phyloP scores from a whole-genome alignment of 2,888 invertebrate genomes.

The Plagodis dolabraria region DNA sequence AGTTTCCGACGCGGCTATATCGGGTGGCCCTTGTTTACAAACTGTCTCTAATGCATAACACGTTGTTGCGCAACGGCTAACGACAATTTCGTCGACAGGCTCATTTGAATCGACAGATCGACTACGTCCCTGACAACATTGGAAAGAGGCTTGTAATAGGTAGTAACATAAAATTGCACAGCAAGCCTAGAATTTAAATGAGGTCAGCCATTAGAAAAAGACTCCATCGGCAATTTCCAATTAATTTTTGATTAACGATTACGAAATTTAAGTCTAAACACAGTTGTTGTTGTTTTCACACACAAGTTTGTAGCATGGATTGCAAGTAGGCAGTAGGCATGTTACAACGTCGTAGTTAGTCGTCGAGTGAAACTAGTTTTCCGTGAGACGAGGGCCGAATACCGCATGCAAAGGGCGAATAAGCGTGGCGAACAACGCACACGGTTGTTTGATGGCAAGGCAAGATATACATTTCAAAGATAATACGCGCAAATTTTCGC shows the following conservation, averaged over 20 bases:
- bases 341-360: constrained; percentile 35
- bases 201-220: constrained; percentile 23
- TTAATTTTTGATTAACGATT: background rate
- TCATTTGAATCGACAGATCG: constrained; percentile 21
- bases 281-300: constrained; percentile 16
- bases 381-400: constrained; percentile 56
- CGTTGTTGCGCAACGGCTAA: constrained; percentile 42
- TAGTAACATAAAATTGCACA: constrained; percentile 12
- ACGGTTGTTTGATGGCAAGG: constrained; percentile 11
- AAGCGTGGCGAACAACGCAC: constrained; percentile 14
- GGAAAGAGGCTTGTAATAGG: constrained; percentile 6
- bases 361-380: constrained; percentile 59
- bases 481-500: no score
- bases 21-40: constrained; percentile 54
- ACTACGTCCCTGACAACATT: constrained; percentile 4
- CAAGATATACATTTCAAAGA: background rate
- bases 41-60: constrained; percentile 38
- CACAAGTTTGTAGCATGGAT: constrained; percentile 2
- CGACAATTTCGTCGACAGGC: constrained; percentile 37
- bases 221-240: background rate
- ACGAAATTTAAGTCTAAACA: background rate
- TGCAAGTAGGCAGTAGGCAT: background rate
- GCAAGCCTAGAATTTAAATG: constrained; percentile 14
- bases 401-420: constrained; percentile 46
- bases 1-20: constrained; percentile 46